phyloP scores from a whole-genome alignment of 2,113 vertebrate species.

The Crotalus tigris region DNA sequence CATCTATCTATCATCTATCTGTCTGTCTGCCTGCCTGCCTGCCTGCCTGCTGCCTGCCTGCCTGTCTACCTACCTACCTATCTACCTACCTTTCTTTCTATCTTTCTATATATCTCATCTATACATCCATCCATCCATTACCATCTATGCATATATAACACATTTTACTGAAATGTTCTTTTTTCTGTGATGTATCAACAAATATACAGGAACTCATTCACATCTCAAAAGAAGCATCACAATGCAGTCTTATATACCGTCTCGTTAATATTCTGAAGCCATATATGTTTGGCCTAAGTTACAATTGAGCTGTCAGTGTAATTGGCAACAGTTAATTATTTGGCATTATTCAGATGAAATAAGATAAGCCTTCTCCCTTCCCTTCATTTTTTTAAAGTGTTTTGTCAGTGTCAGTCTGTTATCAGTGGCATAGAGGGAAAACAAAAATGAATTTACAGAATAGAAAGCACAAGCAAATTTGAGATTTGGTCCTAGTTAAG shows the following conservation, averaged over 20 bases:
- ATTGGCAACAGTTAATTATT: slow-evolving; percentile 3
- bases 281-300: neutral
- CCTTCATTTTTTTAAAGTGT: neutral
- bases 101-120: no score
- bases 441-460: neutral
- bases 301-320: neutral
- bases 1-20: neutral
- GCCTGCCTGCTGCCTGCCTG: no score
- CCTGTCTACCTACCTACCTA: no score
- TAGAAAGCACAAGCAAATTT: neutral
- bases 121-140: neutral
- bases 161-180: neutral
- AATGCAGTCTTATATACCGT: neutral
- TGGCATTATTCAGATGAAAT: neutral
- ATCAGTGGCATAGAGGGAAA: neutral
- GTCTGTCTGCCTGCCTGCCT: no score
- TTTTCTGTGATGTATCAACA: neutral
- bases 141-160: neutral
- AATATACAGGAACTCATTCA: neutral
- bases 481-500: neutral
- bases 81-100: no score
- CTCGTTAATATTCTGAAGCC: neutral
- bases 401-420: neutral
- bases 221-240: neutral
- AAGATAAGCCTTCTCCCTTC: neutral